Base-by-base conservation (phyloP, 2,113 vertebrate genomes). In the Tympanuchus pallidicinctus region DNA sequence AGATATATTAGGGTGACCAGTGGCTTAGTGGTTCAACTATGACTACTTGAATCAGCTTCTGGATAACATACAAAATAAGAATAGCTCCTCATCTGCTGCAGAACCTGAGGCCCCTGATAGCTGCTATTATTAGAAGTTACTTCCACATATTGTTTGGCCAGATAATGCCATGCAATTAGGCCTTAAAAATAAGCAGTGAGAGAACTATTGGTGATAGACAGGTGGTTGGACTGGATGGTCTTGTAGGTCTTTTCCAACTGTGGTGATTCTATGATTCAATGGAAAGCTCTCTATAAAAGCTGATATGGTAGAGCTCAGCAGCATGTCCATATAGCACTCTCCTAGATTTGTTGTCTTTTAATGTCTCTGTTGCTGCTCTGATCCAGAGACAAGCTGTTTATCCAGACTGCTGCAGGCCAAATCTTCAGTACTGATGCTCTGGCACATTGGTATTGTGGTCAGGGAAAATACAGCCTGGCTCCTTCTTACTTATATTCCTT, bases 81-180 rank as follows among this genome's bases (percentile, higher is more conserved):
- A 90, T 48, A 94, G 57, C 73, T 91, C 72, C 88, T 95, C 79
- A 30, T 89, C 82, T 92, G 91, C 85, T 83, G 56, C 40, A 56
- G 54, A 88, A 88, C 52, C 72, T 40, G 43, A 92, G 65, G 25
- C 45, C 90, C 72, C 88, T 93, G 72, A 27, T 11, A 85, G 82
- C 86, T 83, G 40, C 86, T 82, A 36, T 88, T 93, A 86, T 76
- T 91, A 66, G 15, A 1, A 67, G 32, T 88, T 86, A 71, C 82
- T 95, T 90, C 54, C 76, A 88, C 80, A 67, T 60, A 50, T 56
- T 77, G 82, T 94, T 95, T 95, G 91, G 88, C 65, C 72, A 88
- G 89, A 88, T 91, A 95, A 94, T 92, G 82, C 75, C 89, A 88
- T 83, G 67, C 85, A 94, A 95, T 95, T 95, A 96, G 89, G 65